phyloP scores from a whole-genome alignment of 2,888 invertebrate species.

The Tiliacea citrago region DNA sequence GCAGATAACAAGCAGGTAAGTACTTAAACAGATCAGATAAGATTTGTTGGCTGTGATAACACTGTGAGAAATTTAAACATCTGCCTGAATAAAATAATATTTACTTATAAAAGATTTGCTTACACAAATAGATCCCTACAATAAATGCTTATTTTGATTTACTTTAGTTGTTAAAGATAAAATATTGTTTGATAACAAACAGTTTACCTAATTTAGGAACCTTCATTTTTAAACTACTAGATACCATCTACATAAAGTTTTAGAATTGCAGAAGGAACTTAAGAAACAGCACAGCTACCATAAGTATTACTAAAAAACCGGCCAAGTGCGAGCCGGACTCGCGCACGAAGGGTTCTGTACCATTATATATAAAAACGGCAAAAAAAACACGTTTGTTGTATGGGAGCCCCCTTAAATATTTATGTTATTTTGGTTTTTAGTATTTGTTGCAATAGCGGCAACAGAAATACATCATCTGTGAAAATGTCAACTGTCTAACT shows the following conservation, averaged over 20 bases:
- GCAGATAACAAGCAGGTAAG: conserved; percentile 36
- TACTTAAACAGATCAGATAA: conserved; percentile 50
- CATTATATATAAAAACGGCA: too few species aligned
- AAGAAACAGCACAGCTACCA: neutral
- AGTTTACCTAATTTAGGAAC: neutral
- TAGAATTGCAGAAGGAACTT: neutral
- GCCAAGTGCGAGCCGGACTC: too few species aligned
- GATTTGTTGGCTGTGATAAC: conserved; percentile 43
- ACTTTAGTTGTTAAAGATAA: neutral
- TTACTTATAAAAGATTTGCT: conserved; percentile 23
- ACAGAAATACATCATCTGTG: too few species aligned
- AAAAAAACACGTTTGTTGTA: too few species aligned
- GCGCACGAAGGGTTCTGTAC: too few species aligned
- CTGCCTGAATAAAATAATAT: conserved; percentile 45
- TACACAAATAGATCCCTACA: neutral
- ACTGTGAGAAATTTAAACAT: conserved; percentile 26
- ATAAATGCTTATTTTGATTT: neutral
- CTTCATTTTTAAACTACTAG: neutral
- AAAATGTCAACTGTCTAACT: too few species aligned
- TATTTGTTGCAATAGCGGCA: too few species aligned
- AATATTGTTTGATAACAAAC: conserved; percentile 1
- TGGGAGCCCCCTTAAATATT: too few species aligned
- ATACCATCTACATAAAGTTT: neutral
- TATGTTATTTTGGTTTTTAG: too few species aligned
- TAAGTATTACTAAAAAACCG: neutral